A percentile compares a stretch with the other conserved stretches of the same genome.
These are phyloP conservation scores for Falco peregrinus DNA, from an alignment of 2,797 vertebrate species.

Conservation along the genomic window DNA sequence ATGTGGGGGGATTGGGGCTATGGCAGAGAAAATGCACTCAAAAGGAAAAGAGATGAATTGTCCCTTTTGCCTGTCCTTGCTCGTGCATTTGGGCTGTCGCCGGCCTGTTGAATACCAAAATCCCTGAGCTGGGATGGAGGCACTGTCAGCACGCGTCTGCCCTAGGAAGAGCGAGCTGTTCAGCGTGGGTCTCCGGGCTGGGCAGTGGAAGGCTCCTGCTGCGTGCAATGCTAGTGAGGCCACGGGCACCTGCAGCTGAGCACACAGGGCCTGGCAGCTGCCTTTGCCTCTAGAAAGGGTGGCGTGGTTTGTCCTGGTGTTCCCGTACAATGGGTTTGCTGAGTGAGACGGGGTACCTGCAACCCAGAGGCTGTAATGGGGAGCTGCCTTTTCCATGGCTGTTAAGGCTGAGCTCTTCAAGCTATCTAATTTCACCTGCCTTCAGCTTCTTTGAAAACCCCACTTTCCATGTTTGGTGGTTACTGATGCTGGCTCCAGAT, in stretches of 20 bases:
- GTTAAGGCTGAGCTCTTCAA: background rate
- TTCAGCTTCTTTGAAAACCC: background rate
- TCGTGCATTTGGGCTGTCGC: background rate
- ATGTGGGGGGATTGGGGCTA: background rate
- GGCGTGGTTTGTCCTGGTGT: background rate
- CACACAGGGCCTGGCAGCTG: background rate
- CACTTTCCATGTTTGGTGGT: background rate
- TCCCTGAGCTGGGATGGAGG: no score
- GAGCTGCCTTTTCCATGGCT: background rate
- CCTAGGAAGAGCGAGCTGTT: background rate
- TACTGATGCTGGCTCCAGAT: background rate
- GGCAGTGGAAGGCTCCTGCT: background rate
- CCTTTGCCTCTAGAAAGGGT: background rate
- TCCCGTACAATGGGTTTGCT: background rate
- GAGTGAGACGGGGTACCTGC: background rate
- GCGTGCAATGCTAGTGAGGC: background rate
- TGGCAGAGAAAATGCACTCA: rapidly evolving
- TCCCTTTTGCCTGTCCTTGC: background rate
- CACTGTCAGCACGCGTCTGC: rapidly evolving
- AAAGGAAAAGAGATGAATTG: background rate
- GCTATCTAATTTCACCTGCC: background rate
- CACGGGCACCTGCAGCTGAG: background rate
- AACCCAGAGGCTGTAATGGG: rapidly evolving
- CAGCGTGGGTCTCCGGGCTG: background rate
- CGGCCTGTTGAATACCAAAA: background rate